Evolutionary conservation across 2,797 vertebrate species (phyloP).

Genomic region (Xyrichtys novacula): DNA sequence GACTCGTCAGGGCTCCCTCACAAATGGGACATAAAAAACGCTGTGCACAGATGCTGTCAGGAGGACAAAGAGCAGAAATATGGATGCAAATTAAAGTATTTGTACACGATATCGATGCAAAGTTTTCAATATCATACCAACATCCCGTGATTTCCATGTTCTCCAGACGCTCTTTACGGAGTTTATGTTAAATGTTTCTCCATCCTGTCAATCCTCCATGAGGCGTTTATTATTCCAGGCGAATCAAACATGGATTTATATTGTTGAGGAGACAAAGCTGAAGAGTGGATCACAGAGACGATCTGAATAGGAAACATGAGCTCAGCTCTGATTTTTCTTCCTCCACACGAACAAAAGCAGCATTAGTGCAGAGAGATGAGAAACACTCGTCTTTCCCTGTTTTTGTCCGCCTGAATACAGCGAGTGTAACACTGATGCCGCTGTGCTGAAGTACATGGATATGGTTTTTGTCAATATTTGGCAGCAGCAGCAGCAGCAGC

Average conservation of each 20-base stretch:
- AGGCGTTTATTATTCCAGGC: neutral
- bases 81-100: no score
- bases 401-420: constrained; percentile 52
- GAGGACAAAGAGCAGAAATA: no score
- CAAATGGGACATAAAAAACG: no score
- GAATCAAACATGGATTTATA: neutral
- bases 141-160: no score
- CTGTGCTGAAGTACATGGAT: constrained; percentile 21
- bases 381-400: constrained; percentile 31
- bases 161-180: no score
- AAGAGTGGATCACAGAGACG: constrained; percentile 21
- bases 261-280: constrained; percentile 4
- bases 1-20: no score
- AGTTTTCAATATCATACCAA: no score
- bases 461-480: constrained; percentile 47
- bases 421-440: constrained; percentile 43
- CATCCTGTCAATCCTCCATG: neutral
- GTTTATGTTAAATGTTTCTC: no score
- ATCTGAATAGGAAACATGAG: constrained; percentile 64
- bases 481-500: constrained; percentile 49
- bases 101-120: no score
- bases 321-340: constrained; percentile 44
- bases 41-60: no score
- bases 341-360: constrained; percentile 59
- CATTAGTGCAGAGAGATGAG: constrained; percentile 50